These are phyloP conservation scores for Siphlonurus alternatus DNA, from an alignment of 2,888 invertebrate genomes.

Conservation along the genomic window DNA sequence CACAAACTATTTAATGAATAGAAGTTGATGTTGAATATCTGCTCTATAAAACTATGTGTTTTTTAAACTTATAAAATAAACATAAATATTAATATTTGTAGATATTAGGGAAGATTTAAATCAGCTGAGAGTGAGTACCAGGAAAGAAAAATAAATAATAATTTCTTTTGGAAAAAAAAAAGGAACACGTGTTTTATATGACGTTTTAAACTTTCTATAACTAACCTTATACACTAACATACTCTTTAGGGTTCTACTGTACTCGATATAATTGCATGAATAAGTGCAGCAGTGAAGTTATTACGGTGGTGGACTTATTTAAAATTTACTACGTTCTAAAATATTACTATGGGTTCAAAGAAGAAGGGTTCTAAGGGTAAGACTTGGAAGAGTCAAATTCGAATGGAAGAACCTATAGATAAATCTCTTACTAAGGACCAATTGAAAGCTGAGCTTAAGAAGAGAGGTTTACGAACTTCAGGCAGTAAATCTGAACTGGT, in stretches of 20 bases:
- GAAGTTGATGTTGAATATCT: background rate
- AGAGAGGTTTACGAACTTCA: constrained; percentile 46
- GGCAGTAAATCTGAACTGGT: constrained; percentile 57
- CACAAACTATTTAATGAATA: background rate
- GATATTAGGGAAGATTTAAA: background rate
- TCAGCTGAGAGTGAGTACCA: background rate
- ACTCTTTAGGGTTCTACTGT: background rate
- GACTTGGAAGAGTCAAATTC: background rate
- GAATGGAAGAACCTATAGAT: background rate
- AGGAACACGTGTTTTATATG: background rate
- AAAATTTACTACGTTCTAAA: background rate
- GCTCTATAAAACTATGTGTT: background rate
- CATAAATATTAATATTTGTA: background rate
- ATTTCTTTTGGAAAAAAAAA: background rate
- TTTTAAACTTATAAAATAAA: background rate
- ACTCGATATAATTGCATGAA: background rate
- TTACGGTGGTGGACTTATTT: background rate
- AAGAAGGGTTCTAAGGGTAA: background rate
- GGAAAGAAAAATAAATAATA: background rate
- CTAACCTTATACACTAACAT: background rate
- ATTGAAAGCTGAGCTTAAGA: constrained; percentile 46
- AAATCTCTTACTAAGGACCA: constrained; percentile 44
- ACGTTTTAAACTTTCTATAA: background rate
- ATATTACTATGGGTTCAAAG: background rate
- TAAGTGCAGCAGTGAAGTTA: background rate